Conservation (phyloP, 2,888 invertebrate species). For the Lepeophtheirus nordmannii region DNA sequence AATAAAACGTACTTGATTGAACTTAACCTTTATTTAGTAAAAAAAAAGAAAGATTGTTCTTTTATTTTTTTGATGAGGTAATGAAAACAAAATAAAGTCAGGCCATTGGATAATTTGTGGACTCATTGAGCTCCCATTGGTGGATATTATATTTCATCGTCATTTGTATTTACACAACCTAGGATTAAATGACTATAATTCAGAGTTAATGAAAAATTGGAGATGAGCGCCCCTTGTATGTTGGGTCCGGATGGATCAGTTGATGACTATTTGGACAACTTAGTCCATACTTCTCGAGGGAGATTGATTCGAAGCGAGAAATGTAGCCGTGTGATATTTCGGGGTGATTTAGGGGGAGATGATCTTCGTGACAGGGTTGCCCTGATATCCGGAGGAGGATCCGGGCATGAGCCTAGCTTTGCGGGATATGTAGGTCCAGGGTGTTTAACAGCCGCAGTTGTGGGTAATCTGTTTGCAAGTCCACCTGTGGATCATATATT, state of each 20-base stretch:
- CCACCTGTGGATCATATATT: constrained; percentile 53
- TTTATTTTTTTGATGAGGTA: too few relatives aligned
- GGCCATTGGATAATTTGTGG: too few relatives aligned
- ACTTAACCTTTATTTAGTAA: too few relatives aligned
- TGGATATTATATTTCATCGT: too few relatives aligned
- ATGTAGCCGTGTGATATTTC: constrained; percentile 26
- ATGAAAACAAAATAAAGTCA: too few relatives aligned
- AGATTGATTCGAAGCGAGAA: neutral
- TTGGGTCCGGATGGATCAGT: neutral
- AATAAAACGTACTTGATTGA: too few relatives aligned
- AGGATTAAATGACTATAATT: too few relatives aligned
- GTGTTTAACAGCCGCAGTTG: constrained; percentile 58
- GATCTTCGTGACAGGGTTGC: constrained; percentile 31
- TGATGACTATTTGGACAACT: neutral
- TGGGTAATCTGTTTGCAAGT: constrained; percentile 59
- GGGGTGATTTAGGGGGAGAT: constrained; percentile 14
- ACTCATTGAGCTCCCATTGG: too few relatives aligned
- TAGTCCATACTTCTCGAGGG: neutral
- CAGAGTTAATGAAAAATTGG: too few relatives aligned
- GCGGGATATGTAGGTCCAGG: constrained; percentile 57
- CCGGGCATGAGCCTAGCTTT: constrained; percentile 60
- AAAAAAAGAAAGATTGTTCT: too few relatives aligned
- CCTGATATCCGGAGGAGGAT: constrained; percentile 58
- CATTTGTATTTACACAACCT: too few relatives aligned
- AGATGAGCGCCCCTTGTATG: neutral